Conservation (phyloP, 1,140 invertebrate species). For the Calephelis nemesis region DNA sequence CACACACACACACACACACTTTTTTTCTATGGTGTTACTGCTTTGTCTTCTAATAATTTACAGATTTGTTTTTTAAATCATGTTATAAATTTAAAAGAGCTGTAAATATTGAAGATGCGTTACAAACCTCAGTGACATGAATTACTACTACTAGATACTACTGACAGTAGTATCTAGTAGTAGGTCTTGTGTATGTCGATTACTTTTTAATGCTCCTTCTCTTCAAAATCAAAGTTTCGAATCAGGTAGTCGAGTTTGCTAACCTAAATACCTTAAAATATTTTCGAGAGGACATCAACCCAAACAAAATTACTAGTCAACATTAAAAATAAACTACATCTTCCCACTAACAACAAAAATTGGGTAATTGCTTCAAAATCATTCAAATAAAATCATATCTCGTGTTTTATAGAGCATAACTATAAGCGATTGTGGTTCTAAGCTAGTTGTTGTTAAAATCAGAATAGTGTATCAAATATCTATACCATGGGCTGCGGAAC, state of each 20-base stretch:
- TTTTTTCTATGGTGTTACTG: no score
- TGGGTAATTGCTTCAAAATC: slow-evolving; percentile 19
- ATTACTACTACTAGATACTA: no score
- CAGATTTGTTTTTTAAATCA: no score
- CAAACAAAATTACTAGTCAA: background rate
- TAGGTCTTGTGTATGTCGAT: no score
- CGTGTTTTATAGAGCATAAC: slow-evolving; percentile 15
- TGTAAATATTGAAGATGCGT: no score
- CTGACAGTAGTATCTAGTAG: no score
- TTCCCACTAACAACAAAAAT: slow-evolving; percentile 19
- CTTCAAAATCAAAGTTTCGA: no score
- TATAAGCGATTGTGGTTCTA: slow-evolving; percentile 34
- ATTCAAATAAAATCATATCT: slow-evolving; percentile 10
- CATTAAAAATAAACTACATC: slow-evolving; percentile 9
- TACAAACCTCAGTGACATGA: no score
- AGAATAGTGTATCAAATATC: slow-evolving; percentile 37
- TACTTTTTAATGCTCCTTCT: no score
- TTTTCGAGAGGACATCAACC: slow-evolving; percentile 1
- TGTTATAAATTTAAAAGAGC: no score
- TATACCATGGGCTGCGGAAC: slow-evolving; percentile 42
- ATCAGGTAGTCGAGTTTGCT: background rate
- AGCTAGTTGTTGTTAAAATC: slow-evolving; percentile 36
- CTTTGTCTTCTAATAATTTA: no score
- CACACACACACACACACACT: no score
- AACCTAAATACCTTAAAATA: background rate